phyloP scores from a whole-genome alignment of 1,140 invertebrate species.

The Glossosoma conforme region DNA sequence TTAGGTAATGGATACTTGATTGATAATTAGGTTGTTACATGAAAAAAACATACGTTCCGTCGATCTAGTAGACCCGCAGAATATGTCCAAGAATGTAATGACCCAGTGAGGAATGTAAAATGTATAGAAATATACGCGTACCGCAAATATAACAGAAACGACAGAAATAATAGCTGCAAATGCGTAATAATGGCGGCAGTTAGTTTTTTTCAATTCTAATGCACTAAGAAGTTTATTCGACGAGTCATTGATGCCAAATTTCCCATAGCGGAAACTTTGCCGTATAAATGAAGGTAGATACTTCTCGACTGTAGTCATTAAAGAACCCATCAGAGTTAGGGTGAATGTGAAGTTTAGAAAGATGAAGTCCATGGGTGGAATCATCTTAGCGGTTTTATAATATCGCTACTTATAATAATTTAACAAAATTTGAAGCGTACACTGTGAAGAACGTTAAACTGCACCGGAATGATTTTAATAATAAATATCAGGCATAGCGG shows the following conservation, averaged over 20 bases:
- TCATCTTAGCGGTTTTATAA: no score
- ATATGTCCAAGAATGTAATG: slow-evolving; percentile 45
- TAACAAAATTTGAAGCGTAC: no score
- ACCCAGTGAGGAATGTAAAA: slow-evolving; percentile 44
- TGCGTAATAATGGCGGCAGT: slow-evolving; percentile 71
- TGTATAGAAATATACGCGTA: slow-evolving; percentile 47
- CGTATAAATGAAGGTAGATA: slow-evolving; percentile 58
- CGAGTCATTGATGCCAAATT: slow-evolving; percentile 54
- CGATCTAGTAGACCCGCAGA: slow-evolving; percentile 47
- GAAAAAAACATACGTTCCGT: slow-evolving; percentile 48
- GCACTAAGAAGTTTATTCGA: slow-evolving; percentile 45
- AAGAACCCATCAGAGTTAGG: no score
- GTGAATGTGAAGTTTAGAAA: no score
- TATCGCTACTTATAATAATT: no score
- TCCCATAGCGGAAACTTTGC: slow-evolving; percentile 63
- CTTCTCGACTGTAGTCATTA: no score
- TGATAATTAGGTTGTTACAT: not conserved
- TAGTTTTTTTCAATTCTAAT: slow-evolving; percentile 67
- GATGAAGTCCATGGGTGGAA: no score
- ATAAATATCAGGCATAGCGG: no score
- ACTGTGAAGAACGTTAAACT: no score
- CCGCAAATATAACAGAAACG: slow-evolving; percentile 44
- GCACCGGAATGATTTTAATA: no score
- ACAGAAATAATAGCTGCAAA: slow-evolving; percentile 55
- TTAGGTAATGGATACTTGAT: not conserved